These are phyloP conservation scores for Thecophora atra DNA, from an alignment of 2,888 invertebrate genomes.

Conservation along the genomic window DNA sequence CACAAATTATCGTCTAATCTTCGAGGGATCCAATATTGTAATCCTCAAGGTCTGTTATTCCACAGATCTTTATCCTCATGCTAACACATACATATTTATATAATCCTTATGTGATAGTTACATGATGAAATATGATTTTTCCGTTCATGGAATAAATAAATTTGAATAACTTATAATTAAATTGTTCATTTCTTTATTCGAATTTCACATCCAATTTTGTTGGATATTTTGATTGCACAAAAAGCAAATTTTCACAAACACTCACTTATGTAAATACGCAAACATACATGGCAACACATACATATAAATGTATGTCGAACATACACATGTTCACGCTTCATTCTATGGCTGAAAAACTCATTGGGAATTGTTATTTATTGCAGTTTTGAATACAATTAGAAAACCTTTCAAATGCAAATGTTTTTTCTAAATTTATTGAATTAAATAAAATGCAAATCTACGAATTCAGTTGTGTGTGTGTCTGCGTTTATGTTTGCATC, in stretches of 20 bases:
- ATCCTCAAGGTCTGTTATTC: too few relatives aligned
- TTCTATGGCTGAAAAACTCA: conserved; percentile 1
- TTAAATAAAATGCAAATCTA: conserved; percentile 31
- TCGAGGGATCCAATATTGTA: too few relatives aligned
- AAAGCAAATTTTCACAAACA: neutral
- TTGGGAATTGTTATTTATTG: conserved; percentile 37
- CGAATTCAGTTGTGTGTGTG: neutral
- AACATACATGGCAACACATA: neutral
- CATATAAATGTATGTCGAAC: neutral
- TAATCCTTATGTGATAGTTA: too few relatives aligned
- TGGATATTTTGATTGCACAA: conserved; percentile 22
- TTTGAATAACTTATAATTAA: conserved; percentile 31
- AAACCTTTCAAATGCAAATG: conserved; percentile 37
- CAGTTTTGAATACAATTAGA: conserved; percentile 35
- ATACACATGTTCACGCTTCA: neutral
- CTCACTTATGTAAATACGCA: neutral
- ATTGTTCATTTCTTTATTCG: conserved; percentile 33
- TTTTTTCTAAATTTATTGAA: conserved; percentile 36
- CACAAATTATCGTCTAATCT: too few relatives aligned
- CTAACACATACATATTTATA: too few relatives aligned
- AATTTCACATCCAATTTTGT: conserved; percentile 9
- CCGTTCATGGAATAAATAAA: neutral
- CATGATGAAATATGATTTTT: too few relatives aligned
- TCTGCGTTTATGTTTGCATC: conserved; percentile 19
- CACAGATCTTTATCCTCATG: too few relatives aligned